Evolutionary conservation across 1,140 invertebrate genomes (phyloP).

Genomic region (Drosophila bipectinata): DNA sequence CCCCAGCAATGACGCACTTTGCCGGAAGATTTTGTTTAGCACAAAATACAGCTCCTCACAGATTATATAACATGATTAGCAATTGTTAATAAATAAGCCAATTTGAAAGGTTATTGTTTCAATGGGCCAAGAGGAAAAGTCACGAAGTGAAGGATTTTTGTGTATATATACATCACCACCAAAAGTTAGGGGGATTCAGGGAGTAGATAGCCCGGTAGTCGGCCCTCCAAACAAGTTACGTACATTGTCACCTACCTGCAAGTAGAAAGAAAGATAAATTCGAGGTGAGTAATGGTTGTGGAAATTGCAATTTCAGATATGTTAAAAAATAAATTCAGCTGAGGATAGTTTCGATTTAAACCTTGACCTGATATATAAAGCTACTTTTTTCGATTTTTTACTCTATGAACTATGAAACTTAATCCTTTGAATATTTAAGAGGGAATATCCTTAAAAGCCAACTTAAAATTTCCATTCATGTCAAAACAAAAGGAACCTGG

Average conservation of each 20-base stretch:
- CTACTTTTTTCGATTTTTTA: too few relatives aligned
- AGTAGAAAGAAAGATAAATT: conserved; percentile 44
- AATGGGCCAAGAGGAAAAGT: conserved; percentile 6
- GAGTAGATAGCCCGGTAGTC: conserved; percentile 5
- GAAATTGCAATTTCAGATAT: conserved; percentile 59
- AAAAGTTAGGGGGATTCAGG: not conserved
- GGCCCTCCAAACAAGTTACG: conserved; percentile 47
- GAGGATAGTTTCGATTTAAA: not conserved
- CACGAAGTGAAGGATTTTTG: conserved; percentile 36
- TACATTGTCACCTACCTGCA: conserved; percentile 81
- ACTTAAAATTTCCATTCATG: conserved; percentile 30
- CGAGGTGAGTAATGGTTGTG: conserved; percentile 33
- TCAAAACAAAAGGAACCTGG: conserved; percentile 25
- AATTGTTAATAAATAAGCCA: conserved; percentile 62
- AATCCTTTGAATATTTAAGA: not conserved
- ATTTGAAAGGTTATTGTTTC: conserved; percentile 27
- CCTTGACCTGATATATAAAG: too few relatives aligned
- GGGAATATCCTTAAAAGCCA: conserved; percentile 5
- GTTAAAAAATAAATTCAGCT: conserved; percentile 51
- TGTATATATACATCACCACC: conserved; percentile 15
- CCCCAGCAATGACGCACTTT: conserved; percentile 56
- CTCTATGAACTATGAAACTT: not conserved
- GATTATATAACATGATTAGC: conserved; percentile 51
- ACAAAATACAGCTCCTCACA: conserved; percentile 15
- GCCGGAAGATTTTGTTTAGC: conserved; percentile 55